Evolutionary conservation across 2,113 vertebrate species (phyloP).

Genomic region (Coturnix japonica): DNA sequence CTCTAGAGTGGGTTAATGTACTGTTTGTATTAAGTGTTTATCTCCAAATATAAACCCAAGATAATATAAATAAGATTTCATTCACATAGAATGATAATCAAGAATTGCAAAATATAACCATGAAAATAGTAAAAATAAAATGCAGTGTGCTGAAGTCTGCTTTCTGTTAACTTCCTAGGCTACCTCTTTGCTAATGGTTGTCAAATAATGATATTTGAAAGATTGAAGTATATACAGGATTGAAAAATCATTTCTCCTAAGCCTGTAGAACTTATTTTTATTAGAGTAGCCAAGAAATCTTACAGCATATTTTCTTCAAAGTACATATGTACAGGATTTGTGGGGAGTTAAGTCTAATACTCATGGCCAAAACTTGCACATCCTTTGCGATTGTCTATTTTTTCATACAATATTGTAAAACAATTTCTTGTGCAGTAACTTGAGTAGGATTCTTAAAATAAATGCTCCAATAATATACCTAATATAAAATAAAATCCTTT

Average conservation of each 20-base stretch:
- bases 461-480: not conserved
- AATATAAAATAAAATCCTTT: not conserved
- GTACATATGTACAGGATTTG: not conserved
- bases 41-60: not conserved
- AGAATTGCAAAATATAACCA: not conserved
- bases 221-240: not conserved
- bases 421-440: not conserved
- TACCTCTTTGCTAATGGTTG: not conserved
- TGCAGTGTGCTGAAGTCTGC: not conserved
- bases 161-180: not conserved
- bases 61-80: not conserved
- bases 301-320: not conserved
- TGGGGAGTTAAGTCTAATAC: not conserved
- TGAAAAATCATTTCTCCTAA: not conserved
- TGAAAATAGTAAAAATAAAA: not conserved
- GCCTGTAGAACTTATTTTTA: accelerated
- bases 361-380: not conserved
- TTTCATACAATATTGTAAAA: not conserved
- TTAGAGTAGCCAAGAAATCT: not conserved
- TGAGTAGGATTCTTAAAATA: not conserved
- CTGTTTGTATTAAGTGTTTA: not conserved
- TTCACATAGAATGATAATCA: not conserved
- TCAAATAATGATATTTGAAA: not conserved
- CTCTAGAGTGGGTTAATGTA: not conserved
- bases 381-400: not conserved